Base-by-base conservation (phyloP, 2,888 invertebrate species). In the Bruchidius siliquastri region DNA sequence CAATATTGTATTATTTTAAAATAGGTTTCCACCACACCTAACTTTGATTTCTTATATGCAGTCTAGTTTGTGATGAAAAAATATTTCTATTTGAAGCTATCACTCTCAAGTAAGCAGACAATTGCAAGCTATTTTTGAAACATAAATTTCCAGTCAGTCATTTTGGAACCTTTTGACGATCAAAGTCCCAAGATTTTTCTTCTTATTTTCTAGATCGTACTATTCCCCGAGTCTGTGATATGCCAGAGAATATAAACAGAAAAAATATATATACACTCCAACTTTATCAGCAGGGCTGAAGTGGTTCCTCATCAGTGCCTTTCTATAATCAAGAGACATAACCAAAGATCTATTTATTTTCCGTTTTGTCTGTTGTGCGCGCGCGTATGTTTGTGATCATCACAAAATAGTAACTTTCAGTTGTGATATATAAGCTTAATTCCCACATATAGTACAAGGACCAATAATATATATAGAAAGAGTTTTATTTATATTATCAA, bases 171-270 rank as follows among this genome's bases (percentile, higher is more conserved):
- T 8, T 49, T 8, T 18, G 49, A 13, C 18, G 18, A 49, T 49
- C 10, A 49, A 49, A 49, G 0, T 49, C 49, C 49, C 3, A 13
- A 49, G 71, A 49, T 73, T 71, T 71, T 73, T 73, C 76, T 76
- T 75, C n/a, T n/a, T 67, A 21, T 78, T 76, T 76, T 76, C 74
- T 75, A 72, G 76, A 21, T 74, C 70, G 74, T 49, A 49, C 49
- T 49, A 49, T 49, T 75, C 74, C 74, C 74, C 74, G 73, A 76
- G 74, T 75, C 79, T 80, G 79, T 79, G 80, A 80, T 79, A 80
- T 74, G 70, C 73, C 71, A 75, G 72, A 72, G 69, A 72, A 30
- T 66, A 67, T 69, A 22, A 22, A 69, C 73, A 72, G 72, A 70
- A 71, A 70, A 74, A 74, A 70, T 49, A 68, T 71, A 73, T 74